A percentile compares a stretch with the other conserved stretches of the same genome.
Evolutionary conservation across 2,113 vertebrate genomes (phyloP).

Genomic region (Cisticola juncidis): DNA sequence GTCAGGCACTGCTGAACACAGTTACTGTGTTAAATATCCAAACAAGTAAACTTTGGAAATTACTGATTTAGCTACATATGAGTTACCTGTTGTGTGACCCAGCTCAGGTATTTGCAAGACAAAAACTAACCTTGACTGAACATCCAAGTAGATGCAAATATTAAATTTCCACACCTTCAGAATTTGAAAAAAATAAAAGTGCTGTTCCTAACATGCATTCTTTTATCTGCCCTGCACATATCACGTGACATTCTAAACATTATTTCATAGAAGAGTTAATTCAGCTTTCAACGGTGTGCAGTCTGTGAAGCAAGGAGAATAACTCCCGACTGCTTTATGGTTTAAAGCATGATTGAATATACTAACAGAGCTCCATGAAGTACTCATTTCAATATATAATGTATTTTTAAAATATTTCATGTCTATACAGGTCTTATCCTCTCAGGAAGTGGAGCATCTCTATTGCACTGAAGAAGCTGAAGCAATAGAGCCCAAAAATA

Average conservation of each 20-base stretch:
- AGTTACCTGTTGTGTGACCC: not conserved
- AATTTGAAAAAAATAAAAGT: not conserved
- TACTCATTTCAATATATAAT: conserved; percentile 46
- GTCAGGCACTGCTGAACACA: not conserved
- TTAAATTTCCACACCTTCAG: not conserved
- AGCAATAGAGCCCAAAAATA: not conserved
- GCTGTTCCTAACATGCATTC: not conserved
- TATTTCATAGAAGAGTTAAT: not conserved
- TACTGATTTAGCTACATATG: not conserved
- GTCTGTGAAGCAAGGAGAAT: conserved; percentile 41
- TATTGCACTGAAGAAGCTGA: not conserved
- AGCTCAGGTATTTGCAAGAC: not conserved
- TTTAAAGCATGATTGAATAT: conserved; percentile 37
- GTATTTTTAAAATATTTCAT: conserved; percentile 20
- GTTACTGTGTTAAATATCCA: not conserved
- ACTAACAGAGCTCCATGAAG: conserved; percentile 48
- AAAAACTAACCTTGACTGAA: not conserved
- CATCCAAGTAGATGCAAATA: not conserved
- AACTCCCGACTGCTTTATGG: conserved; percentile 29
- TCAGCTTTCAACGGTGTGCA: conserved; percentile 33
- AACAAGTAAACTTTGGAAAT: not conserved
- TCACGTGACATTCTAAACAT: not conserved
- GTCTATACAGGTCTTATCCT: not conserved
- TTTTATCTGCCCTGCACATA: not conserved
- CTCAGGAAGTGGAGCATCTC: not conserved